Base-by-base conservation (phyloP, 2,797 vertebrate genomes). In the Anguilla marmorata region DNA sequence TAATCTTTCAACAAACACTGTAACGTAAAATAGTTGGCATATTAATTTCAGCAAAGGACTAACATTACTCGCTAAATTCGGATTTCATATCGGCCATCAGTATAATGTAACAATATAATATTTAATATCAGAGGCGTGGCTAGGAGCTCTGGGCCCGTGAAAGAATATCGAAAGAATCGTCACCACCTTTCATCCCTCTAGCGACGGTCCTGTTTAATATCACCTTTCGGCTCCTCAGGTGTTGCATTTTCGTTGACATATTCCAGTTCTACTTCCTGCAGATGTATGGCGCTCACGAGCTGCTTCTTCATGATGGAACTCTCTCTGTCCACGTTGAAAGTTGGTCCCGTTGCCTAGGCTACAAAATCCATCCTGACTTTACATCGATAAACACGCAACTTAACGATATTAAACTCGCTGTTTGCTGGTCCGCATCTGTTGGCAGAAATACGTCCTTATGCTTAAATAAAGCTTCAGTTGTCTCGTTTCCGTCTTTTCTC, bases 201-300 rank as follows among this genome's bases (percentile, higher is more conserved):
- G 41, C 41, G 41, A 41, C 50, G n/a, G 14, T 8, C 48, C 45
- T 52, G 66, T 86, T 87, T 33, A 11, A 52, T 58, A 5, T 45
- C 33, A 86, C 86, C 87, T 14, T 48, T 87, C n/a, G 0, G 33
- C 21, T 87, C 72, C 41, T 88, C 24, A 3, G 63, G 8, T 66
- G 60, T 45, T 74, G 66, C 90, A 69, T 27, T 88, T 90, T 1
- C 89, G 88, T 8, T 92, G 88, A 88, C 33, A 30, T 93, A 86
- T 54, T 95, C 92, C 87, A 87, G 66, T 45, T 91, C 91, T 8
- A 95, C 84, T 58, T 96, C 94, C 91, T 96, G 93, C 84, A 96
- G 93, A 24, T 95, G 91, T 90, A 96, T 96, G 90, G 95, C 93
- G 85, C 90, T 94, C 66, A 96, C 95, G 89, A 95, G 94, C 93